Percentiles rank a stretch among this genome's conserved stretches.
Conservation (phyloP, 2,113 vertebrate genomes). For the Ramphastos sulfuratus region DNA sequence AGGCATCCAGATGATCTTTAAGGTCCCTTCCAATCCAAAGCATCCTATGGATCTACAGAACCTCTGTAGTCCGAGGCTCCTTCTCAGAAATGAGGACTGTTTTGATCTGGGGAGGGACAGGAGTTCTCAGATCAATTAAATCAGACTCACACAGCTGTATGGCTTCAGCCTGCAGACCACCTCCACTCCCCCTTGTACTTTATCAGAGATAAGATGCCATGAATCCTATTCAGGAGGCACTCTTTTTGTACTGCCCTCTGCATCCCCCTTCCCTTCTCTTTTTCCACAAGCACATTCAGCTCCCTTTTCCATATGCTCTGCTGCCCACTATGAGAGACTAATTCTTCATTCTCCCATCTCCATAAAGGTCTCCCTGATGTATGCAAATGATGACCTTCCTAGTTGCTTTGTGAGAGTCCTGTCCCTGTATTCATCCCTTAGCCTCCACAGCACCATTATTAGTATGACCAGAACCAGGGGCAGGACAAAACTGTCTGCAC, state of each 20-base stretch:
- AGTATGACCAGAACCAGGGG: not conserved
- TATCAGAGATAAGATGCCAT: slow-evolving; percentile 16
- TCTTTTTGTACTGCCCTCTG: slow-evolving; percentile 18
- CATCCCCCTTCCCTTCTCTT: not conserved
- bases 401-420: not conserved
- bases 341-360: slow-evolving; percentile 20
- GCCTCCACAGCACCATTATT: slow-evolving; percentile 25
- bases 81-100: not conserved
- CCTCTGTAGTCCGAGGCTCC: not conserved
- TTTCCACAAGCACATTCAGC: not conserved
- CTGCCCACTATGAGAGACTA: not conserved
- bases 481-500: slow-evolving; percentile 5
- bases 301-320: slow-evolving; percentile 27
- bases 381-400: slow-evolving; percentile 36
- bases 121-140: not conserved
- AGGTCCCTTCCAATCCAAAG: too few relatives aligned
- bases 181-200: not conserved
- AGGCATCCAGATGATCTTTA: not conserved
- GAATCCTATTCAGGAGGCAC: slow-evolving; percentile 21
- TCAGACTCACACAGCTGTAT: not conserved
- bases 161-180: not conserved
- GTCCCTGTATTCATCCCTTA: slow-evolving; percentile 11
- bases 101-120: not conserved
- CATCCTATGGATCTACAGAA: not conserved
- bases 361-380: slow-evolving; percentile 34